Percentiles rank a stretch among this genome's conserved stretches.
phyloP scores from a whole-genome alignment of 2,888 invertebrate genomes.

The Fissipunctia ypsillon region DNA sequence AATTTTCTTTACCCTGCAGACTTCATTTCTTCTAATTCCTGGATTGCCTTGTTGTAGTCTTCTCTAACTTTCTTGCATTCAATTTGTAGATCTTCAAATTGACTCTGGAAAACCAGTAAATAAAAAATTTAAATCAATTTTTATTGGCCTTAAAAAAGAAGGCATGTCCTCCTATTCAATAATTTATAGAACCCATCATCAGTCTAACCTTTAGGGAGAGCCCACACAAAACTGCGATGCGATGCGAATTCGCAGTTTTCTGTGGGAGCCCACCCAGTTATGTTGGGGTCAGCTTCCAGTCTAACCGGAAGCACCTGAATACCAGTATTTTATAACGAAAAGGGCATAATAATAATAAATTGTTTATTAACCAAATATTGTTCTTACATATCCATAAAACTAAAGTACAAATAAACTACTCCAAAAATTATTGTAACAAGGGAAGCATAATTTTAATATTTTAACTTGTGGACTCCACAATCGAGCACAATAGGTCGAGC shows the following conservation, averaged over 20 bases:
- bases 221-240: no score
- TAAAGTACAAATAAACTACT: no score
- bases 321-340: not conserved
- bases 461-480: no score
- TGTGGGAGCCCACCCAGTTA: no score
- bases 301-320: not conserved
- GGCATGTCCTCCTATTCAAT: not conserved
- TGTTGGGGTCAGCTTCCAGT: not conserved
- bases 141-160: not conserved
- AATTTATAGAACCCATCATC: not conserved
- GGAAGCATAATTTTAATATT: no score
- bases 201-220: not conserved
- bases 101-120: constrained; percentile 76
- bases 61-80: constrained; percentile 82
- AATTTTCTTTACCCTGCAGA: constrained; percentile 24
- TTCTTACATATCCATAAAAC: no score
- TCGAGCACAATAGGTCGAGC: no score
- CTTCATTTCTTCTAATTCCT: constrained; percentile 67
- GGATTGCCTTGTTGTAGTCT: constrained; percentile 73
- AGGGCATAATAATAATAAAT: no score
- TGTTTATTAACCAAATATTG: no score
- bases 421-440: no score
- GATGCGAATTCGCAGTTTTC: no score
- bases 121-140: not conserved
- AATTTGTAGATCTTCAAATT: constrained; percentile 84